These are phyloP conservation scores for Hesperophylax magnus DNA, from an alignment of 1,140 invertebrate species.

Conservation along the genomic window DNA sequence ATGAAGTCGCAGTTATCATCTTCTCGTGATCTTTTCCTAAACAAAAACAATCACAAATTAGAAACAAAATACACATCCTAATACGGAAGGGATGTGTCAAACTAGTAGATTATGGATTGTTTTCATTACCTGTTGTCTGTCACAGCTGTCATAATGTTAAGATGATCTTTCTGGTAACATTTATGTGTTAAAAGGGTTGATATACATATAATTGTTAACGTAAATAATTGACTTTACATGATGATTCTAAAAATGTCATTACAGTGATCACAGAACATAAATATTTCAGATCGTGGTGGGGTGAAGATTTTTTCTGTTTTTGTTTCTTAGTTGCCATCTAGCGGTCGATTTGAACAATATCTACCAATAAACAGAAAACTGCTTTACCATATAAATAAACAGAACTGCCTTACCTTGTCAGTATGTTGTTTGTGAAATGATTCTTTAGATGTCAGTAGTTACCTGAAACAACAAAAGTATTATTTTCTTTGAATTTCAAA, in stretches of 20 bases:
- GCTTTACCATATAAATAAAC: background rate
- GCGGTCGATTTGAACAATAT: background rate
- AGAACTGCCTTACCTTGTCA: background rate
- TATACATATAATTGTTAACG: background rate
- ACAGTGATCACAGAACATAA: conserved; percentile 19
- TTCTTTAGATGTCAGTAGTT: background rate
- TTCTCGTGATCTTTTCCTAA: conserved; percentile 78
- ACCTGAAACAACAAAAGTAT: too few relatives aligned
- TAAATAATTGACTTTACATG: conserved; percentile 4
- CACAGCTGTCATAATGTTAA: conserved; percentile 41
- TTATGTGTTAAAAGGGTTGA: background rate
- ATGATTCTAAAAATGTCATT: conserved; percentile 24
- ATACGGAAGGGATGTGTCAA: conserved; percentile 22
- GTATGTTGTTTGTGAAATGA: background rate
- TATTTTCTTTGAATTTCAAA: too few relatives aligned
- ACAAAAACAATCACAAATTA: conserved; percentile 52
- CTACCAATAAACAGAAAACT: background rate
- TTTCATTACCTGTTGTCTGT: conserved; percentile 48
- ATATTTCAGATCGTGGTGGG: background rate
- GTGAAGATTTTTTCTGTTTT: background rate
- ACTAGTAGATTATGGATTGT: background rate
- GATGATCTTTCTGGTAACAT: conserved; percentile 18
- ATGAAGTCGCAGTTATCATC: conserved; percentile 82
- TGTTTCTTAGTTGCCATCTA: conserved; percentile 1
- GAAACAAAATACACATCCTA: background rate